Base-by-base conservation (phyloP, 2,888 invertebrate genomes). In the Scaptomyza flava region DNA sequence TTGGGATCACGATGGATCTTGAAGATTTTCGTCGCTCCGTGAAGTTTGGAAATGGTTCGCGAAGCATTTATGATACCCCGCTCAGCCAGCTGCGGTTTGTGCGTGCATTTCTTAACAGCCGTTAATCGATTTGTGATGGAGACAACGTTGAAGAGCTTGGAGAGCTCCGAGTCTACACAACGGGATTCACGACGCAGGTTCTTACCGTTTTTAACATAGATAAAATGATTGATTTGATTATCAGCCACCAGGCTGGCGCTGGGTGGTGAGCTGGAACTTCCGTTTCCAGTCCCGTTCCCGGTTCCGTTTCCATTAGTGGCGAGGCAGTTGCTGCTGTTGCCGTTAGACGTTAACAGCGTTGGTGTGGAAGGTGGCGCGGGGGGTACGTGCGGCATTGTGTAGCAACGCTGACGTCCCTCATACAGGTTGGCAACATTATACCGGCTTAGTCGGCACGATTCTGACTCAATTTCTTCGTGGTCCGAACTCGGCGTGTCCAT, bases 311-410 rank as follows among this genome's bases (percentile, higher is more conserved):
- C 50, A 12, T 51, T 51, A 27, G 41, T 27, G 27, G 51, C 51
- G 52, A 51, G 80, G 60, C 62, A 50, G 54, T 70, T 74, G 71
- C 78, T 73, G 52, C 77, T 45, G 56, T 64, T 88, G 71, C 81
- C 57, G 63, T 72, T 84, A 59, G 90, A 81, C 48, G 90, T 91
- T 46, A 90, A 70, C 61, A 91, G 83, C 52, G 90, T 90, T 53
- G 90, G 90, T 64, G 90, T 90, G 76, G 90, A 90, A 62, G 90
- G 90, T 71, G 90, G 90, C 71, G 90, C 91, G 51, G 90, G 90
- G 56, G 85, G 89, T 33, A 83, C 81, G 67, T 90, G 90, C 65
- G 91, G 90, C 65, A 90, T 89, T 61, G 90, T 90, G 67, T 90
- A 90, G 61, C 90, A 90, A 57, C 90, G 91, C 69, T 81, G 81